Evolutionary conservation across 2,888 invertebrate species (phyloP).

Genomic region (Tenodera sinensis): DNA sequence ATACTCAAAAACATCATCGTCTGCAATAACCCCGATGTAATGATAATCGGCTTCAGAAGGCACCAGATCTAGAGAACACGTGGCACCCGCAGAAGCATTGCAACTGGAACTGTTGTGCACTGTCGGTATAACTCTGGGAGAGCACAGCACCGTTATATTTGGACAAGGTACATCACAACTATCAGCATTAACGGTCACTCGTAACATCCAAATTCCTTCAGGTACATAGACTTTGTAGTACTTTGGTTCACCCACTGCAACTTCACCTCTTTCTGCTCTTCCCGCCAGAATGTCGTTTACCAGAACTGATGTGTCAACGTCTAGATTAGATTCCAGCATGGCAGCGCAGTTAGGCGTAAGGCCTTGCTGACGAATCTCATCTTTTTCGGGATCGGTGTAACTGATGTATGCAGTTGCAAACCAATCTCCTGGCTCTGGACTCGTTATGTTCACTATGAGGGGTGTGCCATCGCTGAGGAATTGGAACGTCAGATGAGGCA

Average conservation of each 20-base stretch:
- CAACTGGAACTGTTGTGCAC: background rate
- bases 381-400: constrained; percentile 69
- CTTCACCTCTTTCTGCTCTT: background rate
- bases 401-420: constrained; percentile 74
- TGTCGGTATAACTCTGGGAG: background rate
- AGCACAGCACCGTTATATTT: background rate
- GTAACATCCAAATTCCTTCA: constrained; percentile 14
- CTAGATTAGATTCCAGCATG: constrained; percentile 24
- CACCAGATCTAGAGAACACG: constrained; percentile 35
- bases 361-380: constrained; percentile 75
- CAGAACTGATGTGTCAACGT: background rate
- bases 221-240: constrained; percentile 37
- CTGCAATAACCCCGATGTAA: constrained; percentile 29
- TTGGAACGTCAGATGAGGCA: constrained; percentile 36
- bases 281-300: constrained; percentile 10
- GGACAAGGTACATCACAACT: background rate
- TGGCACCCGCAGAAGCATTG: constrained; percentile 9
- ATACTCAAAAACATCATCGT: background rate
- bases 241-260: background rate
- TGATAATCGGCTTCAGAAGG: constrained; percentile 38
- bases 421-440: constrained; percentile 65
- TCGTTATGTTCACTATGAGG: constrained; percentile 35
- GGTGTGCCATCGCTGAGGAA: constrained; percentile 39
- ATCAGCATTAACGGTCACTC: background rate
- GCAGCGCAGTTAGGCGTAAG: constrained; percentile 24